A percentile compares a stretch with the other conserved stretches of the same genome.
phyloP scores from a whole-genome alignment of 2,113 vertebrate genomes.

The Antigone vipio region DNA sequence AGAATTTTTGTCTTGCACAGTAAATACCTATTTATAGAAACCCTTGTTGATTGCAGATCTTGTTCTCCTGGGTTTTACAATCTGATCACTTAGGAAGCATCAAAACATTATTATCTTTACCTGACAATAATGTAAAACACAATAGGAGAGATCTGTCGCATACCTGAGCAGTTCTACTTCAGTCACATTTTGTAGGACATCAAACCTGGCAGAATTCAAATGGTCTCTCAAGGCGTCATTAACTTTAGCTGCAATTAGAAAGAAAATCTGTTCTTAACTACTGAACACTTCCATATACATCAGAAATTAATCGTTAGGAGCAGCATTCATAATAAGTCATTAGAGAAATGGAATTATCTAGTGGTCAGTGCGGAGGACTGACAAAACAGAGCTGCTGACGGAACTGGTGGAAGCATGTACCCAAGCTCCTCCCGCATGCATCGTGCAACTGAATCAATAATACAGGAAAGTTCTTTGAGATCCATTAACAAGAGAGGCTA shows the following conservation, averaged over 20 bases:
- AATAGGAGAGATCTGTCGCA: neutral
- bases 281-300: neutral
- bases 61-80: neutral
- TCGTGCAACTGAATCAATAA: neutral
- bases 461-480: neutral
- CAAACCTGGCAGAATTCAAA: neutral
- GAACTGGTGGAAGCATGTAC: neutral
- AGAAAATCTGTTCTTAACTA: neutral
- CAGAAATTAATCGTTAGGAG: neutral
- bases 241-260: neutral
- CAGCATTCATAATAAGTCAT: neutral
- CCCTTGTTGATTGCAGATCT: neutral
- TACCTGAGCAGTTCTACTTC: neutral
- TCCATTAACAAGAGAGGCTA: neutral
- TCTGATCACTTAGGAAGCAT: neutral
- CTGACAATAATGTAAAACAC: neutral
- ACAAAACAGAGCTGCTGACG: neutral
- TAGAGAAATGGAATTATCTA: neutral
- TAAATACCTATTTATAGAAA: neutral
- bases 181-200: neutral
- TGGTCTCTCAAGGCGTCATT: neutral
- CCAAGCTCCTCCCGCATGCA: neutral
- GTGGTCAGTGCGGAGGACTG: neutral
- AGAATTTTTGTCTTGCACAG: neutral
- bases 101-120: neutral